Percentiles rank a stretch among this genome's conserved stretches.
Conservation (phyloP, 1,140 invertebrate species). For the Tetragonula clypearis region DNA sequence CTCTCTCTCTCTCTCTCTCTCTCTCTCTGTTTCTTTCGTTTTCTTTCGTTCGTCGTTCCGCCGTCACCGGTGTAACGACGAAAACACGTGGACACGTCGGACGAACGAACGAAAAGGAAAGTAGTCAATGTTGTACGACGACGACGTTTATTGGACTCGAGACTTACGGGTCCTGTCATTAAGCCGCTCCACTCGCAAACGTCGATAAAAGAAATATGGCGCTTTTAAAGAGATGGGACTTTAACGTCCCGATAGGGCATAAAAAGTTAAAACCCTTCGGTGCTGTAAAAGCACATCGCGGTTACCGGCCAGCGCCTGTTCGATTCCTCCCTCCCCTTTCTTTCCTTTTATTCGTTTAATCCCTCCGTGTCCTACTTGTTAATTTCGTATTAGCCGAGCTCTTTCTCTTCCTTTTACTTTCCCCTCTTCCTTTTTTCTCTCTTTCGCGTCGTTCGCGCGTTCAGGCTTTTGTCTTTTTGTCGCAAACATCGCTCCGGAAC, state of each 20-base stretch:
- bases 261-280: constrained; percentile 62
- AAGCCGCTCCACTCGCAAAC: constrained; percentile 55
- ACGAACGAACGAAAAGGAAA: constrained; percentile 40
- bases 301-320: constrained; percentile 6
- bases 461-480: neutral
- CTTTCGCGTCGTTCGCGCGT: neutral
- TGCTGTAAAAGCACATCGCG: constrained; percentile 60
- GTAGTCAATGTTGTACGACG: constrained; percentile 41
- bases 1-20: no score
- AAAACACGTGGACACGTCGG: constrained; percentile 1
- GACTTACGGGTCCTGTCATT: constrained; percentile 62
- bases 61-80: neutral
- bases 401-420: neutral
- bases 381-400: constrained; percentile 15
- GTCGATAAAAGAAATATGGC: constrained; percentile 66
- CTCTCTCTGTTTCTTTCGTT: neutral
- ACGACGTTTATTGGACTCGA: constrained; percentile 51
- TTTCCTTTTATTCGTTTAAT: neutral
- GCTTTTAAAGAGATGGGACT: constrained; percentile 64
- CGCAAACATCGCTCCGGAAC: neutral
- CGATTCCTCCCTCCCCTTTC: neutral
- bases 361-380: constrained; percentile 25
- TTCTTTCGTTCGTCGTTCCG: neutral
- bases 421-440: neutral
- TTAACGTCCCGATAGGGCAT: constrained; percentile 62